Evolutionary conservation across 2,797 vertebrate species (phyloP).

Genomic region (Micrastur ruficollis): DNA sequence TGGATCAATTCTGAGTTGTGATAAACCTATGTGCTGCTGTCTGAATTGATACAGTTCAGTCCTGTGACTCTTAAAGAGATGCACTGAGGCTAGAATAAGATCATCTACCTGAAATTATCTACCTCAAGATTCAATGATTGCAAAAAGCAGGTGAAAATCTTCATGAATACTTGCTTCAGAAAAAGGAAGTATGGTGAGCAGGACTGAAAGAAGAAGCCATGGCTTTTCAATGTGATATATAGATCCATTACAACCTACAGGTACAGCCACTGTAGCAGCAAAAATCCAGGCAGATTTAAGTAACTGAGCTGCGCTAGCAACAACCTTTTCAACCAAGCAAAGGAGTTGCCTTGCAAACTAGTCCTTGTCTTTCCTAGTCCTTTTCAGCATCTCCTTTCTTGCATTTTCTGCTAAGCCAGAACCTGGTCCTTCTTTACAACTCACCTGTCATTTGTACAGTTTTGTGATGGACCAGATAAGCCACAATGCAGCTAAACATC

Average conservation of each 20-base stretch:
- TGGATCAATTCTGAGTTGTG: background rate
- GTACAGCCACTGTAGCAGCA: background rate
- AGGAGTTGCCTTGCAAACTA: background rate
- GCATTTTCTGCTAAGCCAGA: background rate
- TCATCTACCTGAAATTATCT: slow-evolving; percentile 5
- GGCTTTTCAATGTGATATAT: background rate
- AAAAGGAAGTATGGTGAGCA: background rate
- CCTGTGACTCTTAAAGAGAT: background rate
- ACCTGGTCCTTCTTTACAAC: background rate
- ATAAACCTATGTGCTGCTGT: background rate
- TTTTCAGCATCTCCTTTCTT: background rate
- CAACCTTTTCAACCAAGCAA: background rate
- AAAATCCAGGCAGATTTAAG: background rate
- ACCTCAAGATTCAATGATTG: background rate
- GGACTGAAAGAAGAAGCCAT: background rate
- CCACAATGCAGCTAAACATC: background rate
- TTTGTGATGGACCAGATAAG: background rate
- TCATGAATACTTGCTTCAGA: background rate
- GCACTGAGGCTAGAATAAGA: background rate
- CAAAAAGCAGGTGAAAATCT: background rate
- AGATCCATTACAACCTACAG: background rate
- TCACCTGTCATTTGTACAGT: background rate
- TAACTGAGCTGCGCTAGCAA: background rate
- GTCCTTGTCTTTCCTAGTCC: background rate
- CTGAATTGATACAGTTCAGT: background rate